A percentile compares a stretch with the other conserved stretches of the same genome.
Conservation (phyloP, 2,113 vertebrate species). For the Amphiprion ocellaris region DNA sequence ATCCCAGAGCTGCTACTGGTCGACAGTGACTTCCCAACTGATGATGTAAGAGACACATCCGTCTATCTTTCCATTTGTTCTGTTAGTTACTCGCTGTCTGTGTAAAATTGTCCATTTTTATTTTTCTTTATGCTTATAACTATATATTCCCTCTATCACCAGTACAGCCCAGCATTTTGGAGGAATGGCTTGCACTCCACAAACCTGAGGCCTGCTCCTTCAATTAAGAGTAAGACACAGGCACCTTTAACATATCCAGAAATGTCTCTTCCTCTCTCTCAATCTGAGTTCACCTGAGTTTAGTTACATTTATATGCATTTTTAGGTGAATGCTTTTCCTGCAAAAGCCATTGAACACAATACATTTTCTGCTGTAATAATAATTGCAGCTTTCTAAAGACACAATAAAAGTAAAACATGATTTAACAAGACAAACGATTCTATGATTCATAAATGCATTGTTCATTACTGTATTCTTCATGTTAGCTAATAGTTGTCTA, state of each 20-base stretch:
- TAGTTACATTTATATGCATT: neutral
- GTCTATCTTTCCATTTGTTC: neutral
- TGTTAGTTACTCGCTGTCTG: neutral
- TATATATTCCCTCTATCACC: slow-evolving; percentile 10
- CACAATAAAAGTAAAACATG: too few relatives aligned
- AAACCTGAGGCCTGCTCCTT: slow-evolving; percentile 85
- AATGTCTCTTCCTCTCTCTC: neutral
- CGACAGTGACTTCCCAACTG: slow-evolving; percentile 76
- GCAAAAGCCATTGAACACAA: too few relatives aligned
- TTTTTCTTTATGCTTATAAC: neutral
- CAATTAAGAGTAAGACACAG: slow-evolving; percentile 85
- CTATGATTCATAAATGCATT: too few relatives aligned
- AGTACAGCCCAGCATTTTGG: slow-evolving; percentile 85
- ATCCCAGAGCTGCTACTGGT: slow-evolving; percentile 76
- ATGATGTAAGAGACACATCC: slow-evolving; percentile 73
- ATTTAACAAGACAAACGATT: too few relatives aligned
- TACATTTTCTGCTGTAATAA: too few relatives aligned
- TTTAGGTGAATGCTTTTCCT: too few relatives aligned
- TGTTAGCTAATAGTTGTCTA: too few relatives aligned
- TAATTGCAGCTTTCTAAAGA: too few relatives aligned
- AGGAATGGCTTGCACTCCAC: slow-evolving; percentile 81
- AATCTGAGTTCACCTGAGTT: neutral
- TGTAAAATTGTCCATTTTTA: neutral
- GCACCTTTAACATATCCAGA: neutral
- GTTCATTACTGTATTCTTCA: too few relatives aligned